These are phyloP conservation scores for Plectus sambesii DNA, from an alignment of 1,140 invertebrate species.

Conservation along the genomic window DNA sequence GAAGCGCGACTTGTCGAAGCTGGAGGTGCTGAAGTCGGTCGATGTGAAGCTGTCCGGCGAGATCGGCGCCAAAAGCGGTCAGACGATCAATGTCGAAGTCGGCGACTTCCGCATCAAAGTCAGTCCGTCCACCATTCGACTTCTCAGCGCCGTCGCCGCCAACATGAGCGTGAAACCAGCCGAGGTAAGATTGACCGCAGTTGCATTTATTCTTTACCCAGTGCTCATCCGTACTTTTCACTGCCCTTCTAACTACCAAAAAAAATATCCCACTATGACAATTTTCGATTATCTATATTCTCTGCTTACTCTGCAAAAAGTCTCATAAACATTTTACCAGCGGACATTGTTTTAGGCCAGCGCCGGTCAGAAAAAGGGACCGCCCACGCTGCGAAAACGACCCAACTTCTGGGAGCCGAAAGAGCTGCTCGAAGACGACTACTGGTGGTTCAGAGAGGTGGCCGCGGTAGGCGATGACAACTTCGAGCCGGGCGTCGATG, in stretches of 20 bases:
- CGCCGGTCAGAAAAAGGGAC: too few species aligned
- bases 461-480: slow-evolving; percentile 28
- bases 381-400: slow-evolving; percentile 22
- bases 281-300: background rate
- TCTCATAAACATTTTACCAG: too few species aligned
- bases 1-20: slow-evolving; percentile 29
- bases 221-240: slow-evolving; percentile 1
- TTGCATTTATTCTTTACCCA: slow-evolving; percentile 1
- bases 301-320: too few species aligned
- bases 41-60: slow-evolving; percentile 60
- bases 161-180: slow-evolving; percentile 56
- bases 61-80: slow-evolving; percentile 60
- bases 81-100: slow-evolving; percentile 54
- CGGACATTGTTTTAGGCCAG: too few species aligned
- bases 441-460: slow-evolving; percentile 37
- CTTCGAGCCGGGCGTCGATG: slow-evolving; percentile 20
- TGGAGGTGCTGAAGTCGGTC: slow-evolving; percentile 62
- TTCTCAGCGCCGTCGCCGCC: slow-evolving; percentile 64
- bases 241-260: slow-evolving; percentile 10
- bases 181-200: slow-evolving; percentile 11
- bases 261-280: background rate
- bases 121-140: slow-evolving; percentile 68
- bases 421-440: slow-evolving; percentile 26
- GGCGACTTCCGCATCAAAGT: slow-evolving; percentile 74
- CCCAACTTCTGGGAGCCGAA: slow-evolving; percentile 40